Evolutionary conservation across 2,113 vertebrate species (phyloP).

Genomic region (Rostratula benghalensis): DNA sequence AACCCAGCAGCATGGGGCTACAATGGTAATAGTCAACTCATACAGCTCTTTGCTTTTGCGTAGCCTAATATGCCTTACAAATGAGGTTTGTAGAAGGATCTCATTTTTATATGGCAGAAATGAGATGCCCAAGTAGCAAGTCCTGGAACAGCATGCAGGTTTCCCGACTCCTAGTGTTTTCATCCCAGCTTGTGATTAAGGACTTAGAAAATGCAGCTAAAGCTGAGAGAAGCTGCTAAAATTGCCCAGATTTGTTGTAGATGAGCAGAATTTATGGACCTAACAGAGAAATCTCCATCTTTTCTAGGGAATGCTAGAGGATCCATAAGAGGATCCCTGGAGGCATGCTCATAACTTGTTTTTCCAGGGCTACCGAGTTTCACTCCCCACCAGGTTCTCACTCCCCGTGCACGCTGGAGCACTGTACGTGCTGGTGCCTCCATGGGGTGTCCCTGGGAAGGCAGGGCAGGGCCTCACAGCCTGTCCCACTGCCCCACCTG

Average conservation of each 20-base stretch:
- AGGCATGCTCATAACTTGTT: not conserved
- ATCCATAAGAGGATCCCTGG: not conserved
- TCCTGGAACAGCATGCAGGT: not conserved
- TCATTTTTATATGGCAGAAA: not conserved
- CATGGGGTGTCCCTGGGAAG: not conserved
- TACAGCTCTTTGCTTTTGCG: not conserved
- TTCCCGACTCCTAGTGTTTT: not conserved
- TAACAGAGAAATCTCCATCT: not conserved
- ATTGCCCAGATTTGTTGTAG: not conserved
- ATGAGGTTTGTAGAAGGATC: not conserved
- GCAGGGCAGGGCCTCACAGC: not conserved
- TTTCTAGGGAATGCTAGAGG: not conserved
- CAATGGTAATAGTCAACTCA: not conserved
- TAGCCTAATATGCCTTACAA: not conserved
- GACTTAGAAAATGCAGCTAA: not conserved
- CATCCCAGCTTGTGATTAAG: not conserved
- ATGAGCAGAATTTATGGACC: not conserved
- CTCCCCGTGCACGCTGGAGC: rapidly evolving
- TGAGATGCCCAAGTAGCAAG: not conserved
- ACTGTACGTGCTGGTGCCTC: rapidly evolving
- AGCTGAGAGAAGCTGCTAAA: not conserved
- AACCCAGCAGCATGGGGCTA: not conserved
- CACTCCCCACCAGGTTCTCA: not conserved
- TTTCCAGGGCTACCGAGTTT: not conserved
- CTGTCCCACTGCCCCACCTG: not conserved